These are phyloP conservation scores for Malurus melanocephalus DNA, from an alignment of 2,113 vertebrate species.

Conservation along the genomic window DNA sequence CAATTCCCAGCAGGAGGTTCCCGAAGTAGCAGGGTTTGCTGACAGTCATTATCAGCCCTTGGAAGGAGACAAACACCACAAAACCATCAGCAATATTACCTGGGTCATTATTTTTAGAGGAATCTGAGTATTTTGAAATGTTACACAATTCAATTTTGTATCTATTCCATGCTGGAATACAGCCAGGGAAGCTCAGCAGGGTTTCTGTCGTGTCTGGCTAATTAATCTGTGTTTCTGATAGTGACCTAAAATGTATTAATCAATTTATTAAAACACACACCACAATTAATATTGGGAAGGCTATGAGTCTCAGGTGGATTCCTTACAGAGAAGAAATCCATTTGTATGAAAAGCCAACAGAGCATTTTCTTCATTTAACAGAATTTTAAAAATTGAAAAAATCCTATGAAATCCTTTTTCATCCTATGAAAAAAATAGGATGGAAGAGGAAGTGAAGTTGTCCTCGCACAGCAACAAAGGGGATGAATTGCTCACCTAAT, in stretches of 20 bases:
- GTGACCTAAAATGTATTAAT: neutral
- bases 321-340: neutral
- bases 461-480: neutral
- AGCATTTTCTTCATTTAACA: neutral
- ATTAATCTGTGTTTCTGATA: neutral
- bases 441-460: neutral
- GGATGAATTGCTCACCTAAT: neutral
- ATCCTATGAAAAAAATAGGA: neutral
- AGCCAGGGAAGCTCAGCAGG: neutral
- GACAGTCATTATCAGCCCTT: conserved; percentile 97
- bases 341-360: neutral
- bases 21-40: conserved; percentile 97
- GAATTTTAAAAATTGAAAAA: too few species aligned
- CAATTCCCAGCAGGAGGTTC: conserved; percentile 94
- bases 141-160: neutral
- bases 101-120: neutral
- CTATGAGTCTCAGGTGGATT: neutral
- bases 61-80: neutral
- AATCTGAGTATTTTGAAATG: neutral
- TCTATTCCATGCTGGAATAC: neutral
- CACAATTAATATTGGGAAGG: neutral
- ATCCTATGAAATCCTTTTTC: too few species aligned
- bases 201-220: neutral
- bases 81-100: neutral
- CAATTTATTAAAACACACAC: neutral